Percentiles rank a stretch among this genome's conserved stretches.
phyloP scores from a whole-genome alignment of 2,113 vertebrate genomes.

The Acanthisitta chloris region DNA sequence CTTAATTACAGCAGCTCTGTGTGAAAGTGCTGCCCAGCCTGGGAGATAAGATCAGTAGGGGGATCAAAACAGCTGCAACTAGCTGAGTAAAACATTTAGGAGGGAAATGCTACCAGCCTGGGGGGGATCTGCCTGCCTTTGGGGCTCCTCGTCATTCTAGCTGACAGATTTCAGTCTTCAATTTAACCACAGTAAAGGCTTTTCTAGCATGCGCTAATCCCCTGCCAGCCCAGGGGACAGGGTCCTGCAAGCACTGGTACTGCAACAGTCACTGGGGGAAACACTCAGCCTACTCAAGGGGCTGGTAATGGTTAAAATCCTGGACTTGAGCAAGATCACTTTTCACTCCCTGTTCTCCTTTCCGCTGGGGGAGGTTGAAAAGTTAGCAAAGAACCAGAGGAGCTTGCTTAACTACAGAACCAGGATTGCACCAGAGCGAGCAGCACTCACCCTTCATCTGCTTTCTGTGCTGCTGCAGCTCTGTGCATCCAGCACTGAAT shows the following conservation, averaged over 20 bases:
- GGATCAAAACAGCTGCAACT: neutral
- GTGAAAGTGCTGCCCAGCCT: neutral
- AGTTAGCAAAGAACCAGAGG: neutral
- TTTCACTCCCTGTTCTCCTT: neutral
- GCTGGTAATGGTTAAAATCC: neutral
- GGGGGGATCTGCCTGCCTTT: neutral
- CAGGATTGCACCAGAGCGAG: neutral
- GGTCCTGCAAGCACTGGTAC: neutral
- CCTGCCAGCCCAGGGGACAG: neutral
- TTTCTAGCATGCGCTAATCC: neutral
- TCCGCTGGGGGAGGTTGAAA: neutral
- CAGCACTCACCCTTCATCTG: neutral
- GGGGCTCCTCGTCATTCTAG: neutral
- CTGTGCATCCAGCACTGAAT: neutral
- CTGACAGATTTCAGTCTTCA: neutral
- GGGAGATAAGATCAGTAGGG: neutral
- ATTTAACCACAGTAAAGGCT: neutral
- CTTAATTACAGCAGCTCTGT: neutral
- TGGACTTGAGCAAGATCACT: neutral
- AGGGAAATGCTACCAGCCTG: neutral
- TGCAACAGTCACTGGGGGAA: neutral
- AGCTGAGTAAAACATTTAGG: neutral
- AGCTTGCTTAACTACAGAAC: neutral
- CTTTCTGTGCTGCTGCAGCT: neutral
- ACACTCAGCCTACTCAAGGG: fast-evolving